Conservation (phyloP, 2,113 vertebrate genomes). For the Gadus macrocephalus region DNA sequence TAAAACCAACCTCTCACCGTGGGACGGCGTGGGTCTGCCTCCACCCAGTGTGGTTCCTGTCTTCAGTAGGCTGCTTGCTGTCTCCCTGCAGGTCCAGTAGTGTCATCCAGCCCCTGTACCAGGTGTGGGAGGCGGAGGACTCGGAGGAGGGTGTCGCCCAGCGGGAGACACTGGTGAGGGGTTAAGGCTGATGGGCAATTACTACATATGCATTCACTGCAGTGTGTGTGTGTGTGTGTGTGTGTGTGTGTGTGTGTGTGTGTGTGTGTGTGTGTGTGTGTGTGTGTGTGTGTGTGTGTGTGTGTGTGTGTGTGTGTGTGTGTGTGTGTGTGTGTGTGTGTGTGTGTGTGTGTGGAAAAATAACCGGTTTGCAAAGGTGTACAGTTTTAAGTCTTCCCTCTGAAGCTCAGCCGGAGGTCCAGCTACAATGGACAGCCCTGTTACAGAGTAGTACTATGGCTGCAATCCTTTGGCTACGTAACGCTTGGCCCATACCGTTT, state of each 20-base stretch:
- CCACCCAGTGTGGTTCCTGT: background rate
- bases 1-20: no score
- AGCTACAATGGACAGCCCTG: no score
- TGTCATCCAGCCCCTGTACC: conserved; percentile 83
- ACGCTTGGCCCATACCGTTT: no score
- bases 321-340: background rate
- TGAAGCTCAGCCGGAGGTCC: no score
- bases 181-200: background rate
- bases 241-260: background rate
- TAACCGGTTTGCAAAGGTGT: no score
- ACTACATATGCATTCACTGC: background rate
- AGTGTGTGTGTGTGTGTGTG: background rate
- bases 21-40: no score
- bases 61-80: background rate
- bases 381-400: no score
- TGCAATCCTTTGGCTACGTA: no score
- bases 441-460: no score
- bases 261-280: no score
- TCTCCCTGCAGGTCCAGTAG: conserved; percentile 77
- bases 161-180: conserved; percentile 72
- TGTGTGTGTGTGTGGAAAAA: background rate
- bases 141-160: conserved; percentile 69
- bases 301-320: background rate
- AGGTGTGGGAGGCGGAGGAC: conserved; percentile 83
- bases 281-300: no score